Evolutionary conservation across 2,888 invertebrate species (phyloP).

Genomic region (Rhagium mordax): DNA sequence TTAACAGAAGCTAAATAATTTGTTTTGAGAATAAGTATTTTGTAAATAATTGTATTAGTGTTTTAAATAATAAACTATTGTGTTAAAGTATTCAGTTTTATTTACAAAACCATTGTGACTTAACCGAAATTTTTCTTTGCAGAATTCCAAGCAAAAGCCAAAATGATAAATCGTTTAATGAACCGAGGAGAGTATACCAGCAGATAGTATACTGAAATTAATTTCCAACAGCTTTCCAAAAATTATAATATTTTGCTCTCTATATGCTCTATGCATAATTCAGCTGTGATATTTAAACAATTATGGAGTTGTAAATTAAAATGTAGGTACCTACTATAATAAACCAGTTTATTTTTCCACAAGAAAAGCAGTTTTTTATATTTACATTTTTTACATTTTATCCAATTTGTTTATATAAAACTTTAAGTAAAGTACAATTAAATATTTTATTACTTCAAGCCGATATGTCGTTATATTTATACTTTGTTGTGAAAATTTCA

Average conservation of each 20-base stretch:
- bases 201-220: constrained; percentile 29
- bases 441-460: background rate
- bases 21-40: constrained; percentile 32
- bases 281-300: background rate
- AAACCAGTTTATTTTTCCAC: background rate
- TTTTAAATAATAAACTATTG: constrained; percentile 35
- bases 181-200: constrained; percentile 61
- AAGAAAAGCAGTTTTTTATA: background rate
- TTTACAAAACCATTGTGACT: background rate
- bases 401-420: background rate
- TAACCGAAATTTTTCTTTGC: constrained; percentile 52
- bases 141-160: constrained; percentile 62
- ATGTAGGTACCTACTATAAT: background rate
- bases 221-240: background rate
- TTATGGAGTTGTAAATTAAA: background rate
- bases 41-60: constrained; percentile 36
- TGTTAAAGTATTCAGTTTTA: constrained; percentile 6
- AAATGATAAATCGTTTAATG: constrained; percentile 52
- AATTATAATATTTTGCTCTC: background rate
- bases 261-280: background rate
- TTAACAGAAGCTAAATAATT: constrained; percentile 71
- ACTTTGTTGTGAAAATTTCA: background rate
- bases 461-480: background rate
- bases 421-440: background rate
- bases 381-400: background rate